Evolutionary conservation across 2,797 vertebrate genomes (phyloP), one percentile per base, ranked within the genome.

Genomic region (Morelia viridis): DNA sequence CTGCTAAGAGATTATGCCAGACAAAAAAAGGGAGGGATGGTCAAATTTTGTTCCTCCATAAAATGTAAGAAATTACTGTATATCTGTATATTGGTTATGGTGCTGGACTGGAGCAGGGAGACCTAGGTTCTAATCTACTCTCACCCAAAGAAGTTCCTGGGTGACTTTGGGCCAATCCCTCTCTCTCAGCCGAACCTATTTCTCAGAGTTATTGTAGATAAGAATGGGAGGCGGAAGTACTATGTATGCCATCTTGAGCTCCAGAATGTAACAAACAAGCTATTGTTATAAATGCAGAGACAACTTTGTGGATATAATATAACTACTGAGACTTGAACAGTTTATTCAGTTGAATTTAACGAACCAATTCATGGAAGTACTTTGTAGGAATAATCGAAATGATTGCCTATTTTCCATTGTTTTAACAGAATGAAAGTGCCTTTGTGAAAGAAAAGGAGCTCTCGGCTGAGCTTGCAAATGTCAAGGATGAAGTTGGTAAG

Each of bases 401-500:
- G 84, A 93, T 95, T 95, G 89, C 93, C 76, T 86, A 90, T 96
- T 87, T 95, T 95, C 85, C 96, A 26, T 96, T 97, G 87, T 96
- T 94, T 93, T 97, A 98, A 94, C 97, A 99, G 99, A 99, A 96
- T 92, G 98, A 99, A 97, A 98, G 97, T 94, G 98, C 98, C 95
- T 96, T 98, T 95, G 98, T 98, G 96, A 99, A 98, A 97, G 98
- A 99, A 97, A 98, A 98, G 97, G 98, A 99, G 93, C 97, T 99
- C 96, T 98, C 98, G 95, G 96, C 98, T 93, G 98, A 99, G 96
- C 98, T 99, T 96, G 96, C 98, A 96, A 98, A 98, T 96, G 98
- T 99, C 98, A 99, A 98, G 98, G 98, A 99, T 98, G 99, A 99
- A 99, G 98, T 99, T 97, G 99, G 99, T 99, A 98, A 99, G 99